Base-by-base conservation (phyloP, 1,140 invertebrate genomes). In the Drosophila simulans region DNA sequence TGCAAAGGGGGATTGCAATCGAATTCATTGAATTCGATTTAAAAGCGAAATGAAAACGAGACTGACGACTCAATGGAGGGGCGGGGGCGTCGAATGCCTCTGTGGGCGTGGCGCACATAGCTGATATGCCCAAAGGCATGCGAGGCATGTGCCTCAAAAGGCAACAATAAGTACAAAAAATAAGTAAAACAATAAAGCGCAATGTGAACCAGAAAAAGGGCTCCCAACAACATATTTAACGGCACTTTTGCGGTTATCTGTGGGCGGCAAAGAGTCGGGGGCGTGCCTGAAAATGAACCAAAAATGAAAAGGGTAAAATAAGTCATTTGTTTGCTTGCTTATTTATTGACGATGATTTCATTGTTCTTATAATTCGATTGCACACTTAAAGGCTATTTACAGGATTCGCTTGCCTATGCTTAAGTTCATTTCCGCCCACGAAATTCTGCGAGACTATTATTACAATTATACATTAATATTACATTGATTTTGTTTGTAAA, bases 1-100 rank as follows among this genome's bases (percentile, higher is more conserved):
- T 89, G 80, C 80, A 89, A 78, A 66, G 71, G 74, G 80, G 64
- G 77, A 80, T 78, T 90, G 85, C 69, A 84, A 84, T 90, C 80
- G 73, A 84, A 78, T 89, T 89, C 84, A 89, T 84, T 77, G 84
- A 89, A 89, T 89, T 84, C 84, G 80, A 84, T 89, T 89, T 89
- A 77, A 90, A 89, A 80, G 66, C 68, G 63, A 73, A 83, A 80
- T 80, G 35, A 63, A 77, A 80, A 52, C 55, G 70, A 76, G 75
- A 63, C 34, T 43, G 31, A 56, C 34, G 43, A 12, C 48, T 8
- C 7, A 13, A 20, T 17, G 31, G n/a, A 22, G 45, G 45, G 11
- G 22, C 52, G 37, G 17, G 15, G 25, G 49, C 39, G 17, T 3
- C 3, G 43, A 56, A 70, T 70, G 64, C 42, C 46, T 48, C 17